Percentiles rank a stretch among this genome's conserved stretches.
phyloP scores from a whole-genome alignment of 2,113 vertebrate genomes.

The Syngnathus scovelli region DNA sequence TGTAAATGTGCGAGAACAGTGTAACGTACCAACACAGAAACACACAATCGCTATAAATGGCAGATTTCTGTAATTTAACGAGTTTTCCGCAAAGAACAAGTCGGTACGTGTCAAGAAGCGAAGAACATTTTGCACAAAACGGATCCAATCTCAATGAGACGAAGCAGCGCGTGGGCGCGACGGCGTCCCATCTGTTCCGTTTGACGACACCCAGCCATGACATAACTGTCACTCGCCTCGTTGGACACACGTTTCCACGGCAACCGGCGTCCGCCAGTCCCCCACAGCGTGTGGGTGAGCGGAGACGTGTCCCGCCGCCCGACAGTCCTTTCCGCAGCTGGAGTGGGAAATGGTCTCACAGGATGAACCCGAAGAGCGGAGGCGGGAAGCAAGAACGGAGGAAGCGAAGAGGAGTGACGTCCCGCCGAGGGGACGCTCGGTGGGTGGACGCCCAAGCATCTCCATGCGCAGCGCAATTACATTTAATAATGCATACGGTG shows the following conservation, averaged over 20 bases:
- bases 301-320: conserved; percentile 17
- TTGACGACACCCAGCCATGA: conserved; percentile 51
- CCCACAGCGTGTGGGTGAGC: conserved; percentile 53
- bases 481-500: conserved; percentile 62
- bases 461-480: conserved; percentile 51
- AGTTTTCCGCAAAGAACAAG: no score
- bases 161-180: conserved; percentile 42
- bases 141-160: conserved; percentile 21
- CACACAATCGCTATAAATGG: no score
- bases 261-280: conserved; percentile 37
- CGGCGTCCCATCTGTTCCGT: conserved; percentile 61
- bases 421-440: conserved; percentile 26
- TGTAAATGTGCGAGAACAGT: neutral
- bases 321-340: conserved; percentile 45
- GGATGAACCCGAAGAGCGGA: conserved; percentile 33
- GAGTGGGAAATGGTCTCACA: conserved; percentile 53
- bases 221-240: conserved; percentile 58
- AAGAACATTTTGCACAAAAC: conserved; percentile 7
- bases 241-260: conserved; percentile 57
- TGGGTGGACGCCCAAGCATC: conserved; percentile 47
- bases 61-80: no score
- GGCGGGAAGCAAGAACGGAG: neutral
- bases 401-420: neutral
- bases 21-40: no score
- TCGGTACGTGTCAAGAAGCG: no score